phyloP scores from a whole-genome alignment of 2,888 invertebrate species.

The Drosophila maculinotata region DNA sequence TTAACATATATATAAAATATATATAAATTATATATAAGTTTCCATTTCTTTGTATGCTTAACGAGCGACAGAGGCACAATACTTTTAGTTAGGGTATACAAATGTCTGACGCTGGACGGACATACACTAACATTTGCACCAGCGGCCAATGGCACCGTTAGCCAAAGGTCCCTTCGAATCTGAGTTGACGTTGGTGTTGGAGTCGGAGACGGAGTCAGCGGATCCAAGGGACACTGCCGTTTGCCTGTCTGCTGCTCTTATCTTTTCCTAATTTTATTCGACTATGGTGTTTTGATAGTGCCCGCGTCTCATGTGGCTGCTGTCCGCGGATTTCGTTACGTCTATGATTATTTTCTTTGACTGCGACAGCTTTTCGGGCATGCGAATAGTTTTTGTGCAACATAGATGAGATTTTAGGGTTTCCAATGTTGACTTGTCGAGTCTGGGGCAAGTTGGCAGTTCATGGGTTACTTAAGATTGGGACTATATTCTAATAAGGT shows the following conservation, averaged over 20 bases:
- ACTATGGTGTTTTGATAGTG: conserved; percentile 45
- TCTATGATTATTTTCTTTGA: conserved; percentile 3
- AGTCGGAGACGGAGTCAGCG: neutral
- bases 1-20: too few species aligned
- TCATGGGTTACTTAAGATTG: too few species aligned
- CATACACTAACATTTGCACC: neutral
- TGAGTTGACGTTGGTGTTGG: conserved; percentile 2
- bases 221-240: conserved; percentile 3
- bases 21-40: too few species aligned
- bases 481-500: too few species aligned
- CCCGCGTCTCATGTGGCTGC: conserved; percentile 24
- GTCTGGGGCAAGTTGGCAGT: too few species aligned
- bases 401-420: neutral
- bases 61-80: neutral
- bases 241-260: conserved; percentile 37
- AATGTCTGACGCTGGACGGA: conserved; percentile 1
- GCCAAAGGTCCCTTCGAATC: conserved; percentile 32
- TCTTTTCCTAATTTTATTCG: conserved; percentile 33
- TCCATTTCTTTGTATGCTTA: neutral
- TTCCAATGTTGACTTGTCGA: too few species aligned
- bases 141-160: conserved; percentile 17
- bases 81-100: conserved; percentile 8
- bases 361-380: neutral
- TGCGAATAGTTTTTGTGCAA: neutral
- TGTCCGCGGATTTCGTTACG: conserved; percentile 22